A percentile compares a stretch with the other conserved stretches of the same genome.
Evolutionary conservation across 1,140 invertebrate species (phyloP).

Genomic region (Cepaea nemoralis): DNA sequence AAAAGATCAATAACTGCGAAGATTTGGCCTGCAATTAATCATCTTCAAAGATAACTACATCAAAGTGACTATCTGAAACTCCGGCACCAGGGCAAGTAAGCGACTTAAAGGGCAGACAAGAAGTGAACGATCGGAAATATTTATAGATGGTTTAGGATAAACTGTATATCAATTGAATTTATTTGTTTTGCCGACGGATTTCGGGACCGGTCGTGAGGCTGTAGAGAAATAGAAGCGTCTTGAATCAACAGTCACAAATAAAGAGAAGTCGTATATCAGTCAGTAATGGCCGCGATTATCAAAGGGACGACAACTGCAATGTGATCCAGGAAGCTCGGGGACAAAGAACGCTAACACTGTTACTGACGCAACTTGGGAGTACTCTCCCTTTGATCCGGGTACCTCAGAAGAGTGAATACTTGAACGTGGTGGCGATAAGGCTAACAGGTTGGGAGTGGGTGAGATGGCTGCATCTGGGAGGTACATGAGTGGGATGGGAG

Average conservation of each 20-base stretch:
- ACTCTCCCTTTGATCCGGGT: slow-evolving; percentile 31
- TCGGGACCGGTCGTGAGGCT: background rate
- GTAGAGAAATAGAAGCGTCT: background rate
- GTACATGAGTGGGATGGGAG: too few relatives aligned
- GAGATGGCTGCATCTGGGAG: too few relatives aligned
- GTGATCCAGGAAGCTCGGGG: slow-evolving; percentile 17
- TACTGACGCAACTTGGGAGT: slow-evolving; percentile 21
- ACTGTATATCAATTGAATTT: slow-evolving; percentile 33
- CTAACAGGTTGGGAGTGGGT: too few relatives aligned
- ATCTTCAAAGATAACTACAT: background rate
- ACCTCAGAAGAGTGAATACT: background rate
- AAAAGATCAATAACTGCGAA: background rate
- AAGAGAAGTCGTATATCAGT: background rate
- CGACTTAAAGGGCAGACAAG: background rate
- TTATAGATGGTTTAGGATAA: slow-evolving; percentile 30
- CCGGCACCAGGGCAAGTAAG: background rate
- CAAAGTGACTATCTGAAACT: background rate
- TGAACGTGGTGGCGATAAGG: background rate
- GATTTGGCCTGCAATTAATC: background rate
- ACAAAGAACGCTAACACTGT: slow-evolving; percentile 27
- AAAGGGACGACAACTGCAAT: slow-evolving; percentile 4
- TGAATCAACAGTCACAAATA: background rate
- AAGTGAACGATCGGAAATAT: background rate
- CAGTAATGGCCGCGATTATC: background rate
- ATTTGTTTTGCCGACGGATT: slow-evolving; percentile 9